A percentile compares a stretch with the other conserved stretches of the same genome.
These are phyloP conservation scores for Dinomys branickii DNA, from an alignment of 2,113 vertebrate genomes.

Conservation along the genomic window DNA sequence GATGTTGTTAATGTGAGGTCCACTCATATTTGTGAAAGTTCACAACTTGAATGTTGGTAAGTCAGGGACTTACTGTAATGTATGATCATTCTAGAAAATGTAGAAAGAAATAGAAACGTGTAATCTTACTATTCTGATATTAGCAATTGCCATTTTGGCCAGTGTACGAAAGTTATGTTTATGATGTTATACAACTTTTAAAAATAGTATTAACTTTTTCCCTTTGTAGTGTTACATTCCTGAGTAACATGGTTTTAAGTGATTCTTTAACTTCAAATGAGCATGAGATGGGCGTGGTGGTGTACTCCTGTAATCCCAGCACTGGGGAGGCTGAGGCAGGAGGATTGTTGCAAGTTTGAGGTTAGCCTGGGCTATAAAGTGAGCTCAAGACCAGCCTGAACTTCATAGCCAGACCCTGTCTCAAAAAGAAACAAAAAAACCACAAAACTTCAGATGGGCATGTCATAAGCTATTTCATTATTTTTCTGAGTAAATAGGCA, in stretches of 20 bases:
- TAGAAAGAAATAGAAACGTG: neutral
- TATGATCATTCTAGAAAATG: slow-evolving; percentile 26
- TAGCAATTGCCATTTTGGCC: too few species aligned
- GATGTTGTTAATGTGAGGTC: neutral
- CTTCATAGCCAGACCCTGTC: too few species aligned
- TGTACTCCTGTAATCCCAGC: too few species aligned
- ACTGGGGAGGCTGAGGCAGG: too few species aligned
- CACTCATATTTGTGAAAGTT: neutral
- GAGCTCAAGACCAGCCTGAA: too few species aligned
- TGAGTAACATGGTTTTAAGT: slow-evolving; percentile 32
- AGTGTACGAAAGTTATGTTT: too few species aligned
- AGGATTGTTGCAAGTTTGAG: too few species aligned
- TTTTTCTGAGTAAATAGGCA: neutral
- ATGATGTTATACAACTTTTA: neutral
- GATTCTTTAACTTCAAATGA: neutral
- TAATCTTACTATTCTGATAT: slow-evolving; percentile 46
- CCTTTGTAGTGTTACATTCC: slow-evolving; percentile 45
- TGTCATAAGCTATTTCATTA: slow-evolving; percentile 28
- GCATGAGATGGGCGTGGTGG: too few species aligned
- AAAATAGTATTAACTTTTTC: neutral
- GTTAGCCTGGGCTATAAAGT: too few species aligned
- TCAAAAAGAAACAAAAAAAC: too few species aligned
- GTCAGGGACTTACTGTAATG: neutral
- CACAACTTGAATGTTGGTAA: neutral
- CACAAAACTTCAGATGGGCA: neutral